Conservation (phyloP, 2,797 vertebrate species). For the Gambelia wislizenii region DNA sequence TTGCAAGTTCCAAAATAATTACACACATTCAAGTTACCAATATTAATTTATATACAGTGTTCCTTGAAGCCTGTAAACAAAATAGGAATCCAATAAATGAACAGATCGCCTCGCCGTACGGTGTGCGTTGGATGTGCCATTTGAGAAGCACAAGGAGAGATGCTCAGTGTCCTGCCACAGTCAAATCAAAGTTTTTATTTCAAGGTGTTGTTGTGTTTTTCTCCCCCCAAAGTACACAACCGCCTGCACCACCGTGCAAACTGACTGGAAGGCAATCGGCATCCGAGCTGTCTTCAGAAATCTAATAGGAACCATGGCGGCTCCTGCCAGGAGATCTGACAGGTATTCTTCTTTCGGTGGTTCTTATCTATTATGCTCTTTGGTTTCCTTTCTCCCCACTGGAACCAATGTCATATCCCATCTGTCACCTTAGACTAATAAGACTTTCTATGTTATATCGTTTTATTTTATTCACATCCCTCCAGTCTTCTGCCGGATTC, state of each 20-base stretch:
- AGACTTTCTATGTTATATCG: not conserved
- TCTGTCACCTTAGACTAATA: constrained; percentile 23
- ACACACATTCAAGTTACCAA: constrained; percentile 99
- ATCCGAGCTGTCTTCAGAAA: not conserved
- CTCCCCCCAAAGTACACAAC: not conserved
- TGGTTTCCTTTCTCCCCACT: not conserved
- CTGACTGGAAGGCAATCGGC: not conserved
- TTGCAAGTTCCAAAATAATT: constrained; percentile 91
- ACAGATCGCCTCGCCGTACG: no score
- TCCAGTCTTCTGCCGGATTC: not conserved
- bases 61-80: no score
- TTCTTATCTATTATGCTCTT: constrained; percentile 26
- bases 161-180: not conserved
- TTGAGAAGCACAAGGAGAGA: no score
- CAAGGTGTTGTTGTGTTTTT: not conserved
- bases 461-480: not conserved
- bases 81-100: no score
- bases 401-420: not conserved
- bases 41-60: constrained; percentile 93
- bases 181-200: not conserved
- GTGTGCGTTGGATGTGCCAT: no score
- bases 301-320: not conserved
- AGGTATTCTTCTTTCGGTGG: not conserved
- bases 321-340: constrained; percentile 2
- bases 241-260: not conserved